These are phyloP conservation scores for Bimastos eiseni DNA, from an alignment of 2,888 invertebrate species.

Conservation along the genomic window DNA sequence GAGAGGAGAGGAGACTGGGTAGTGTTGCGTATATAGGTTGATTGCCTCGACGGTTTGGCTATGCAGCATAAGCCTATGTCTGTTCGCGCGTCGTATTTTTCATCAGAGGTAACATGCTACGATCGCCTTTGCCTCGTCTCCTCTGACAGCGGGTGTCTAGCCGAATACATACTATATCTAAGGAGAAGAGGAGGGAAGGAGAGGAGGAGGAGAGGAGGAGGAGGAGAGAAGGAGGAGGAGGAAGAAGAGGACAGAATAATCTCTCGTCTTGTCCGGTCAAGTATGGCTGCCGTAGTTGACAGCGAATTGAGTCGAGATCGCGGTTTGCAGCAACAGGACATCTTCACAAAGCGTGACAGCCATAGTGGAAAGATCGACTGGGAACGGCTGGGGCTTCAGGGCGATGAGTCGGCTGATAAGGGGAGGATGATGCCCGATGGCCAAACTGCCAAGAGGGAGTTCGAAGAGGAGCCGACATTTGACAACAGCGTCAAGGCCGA, in stretches of 20 bases:
- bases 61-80: background rate
- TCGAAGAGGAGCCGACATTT: background rate
- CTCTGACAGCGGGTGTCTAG: background rate
- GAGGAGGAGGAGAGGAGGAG: background rate
- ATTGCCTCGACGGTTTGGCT: background rate
- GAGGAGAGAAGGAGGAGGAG: background rate
- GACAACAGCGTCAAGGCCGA: background rate
- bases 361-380: background rate
- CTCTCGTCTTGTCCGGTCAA: background rate
- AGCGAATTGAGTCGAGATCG: background rate
- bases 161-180: background rate
- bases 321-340: background rate
- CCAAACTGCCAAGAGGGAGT: background rate
- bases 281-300: background rate
- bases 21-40: background rate
- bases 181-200: background rate
- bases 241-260: background rate
- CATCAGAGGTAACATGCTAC: background rate
- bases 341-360: background rate
- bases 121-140: background rate
- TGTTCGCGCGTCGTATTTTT: background rate
- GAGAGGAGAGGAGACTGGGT: background rate
- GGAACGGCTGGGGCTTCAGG: slow-evolving; percentile 1
- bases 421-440: background rate
- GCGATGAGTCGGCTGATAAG: background rate